Base-by-base conservation (phyloP, 2,113 vertebrate species). In the Istiophorus platypterus region DNA sequence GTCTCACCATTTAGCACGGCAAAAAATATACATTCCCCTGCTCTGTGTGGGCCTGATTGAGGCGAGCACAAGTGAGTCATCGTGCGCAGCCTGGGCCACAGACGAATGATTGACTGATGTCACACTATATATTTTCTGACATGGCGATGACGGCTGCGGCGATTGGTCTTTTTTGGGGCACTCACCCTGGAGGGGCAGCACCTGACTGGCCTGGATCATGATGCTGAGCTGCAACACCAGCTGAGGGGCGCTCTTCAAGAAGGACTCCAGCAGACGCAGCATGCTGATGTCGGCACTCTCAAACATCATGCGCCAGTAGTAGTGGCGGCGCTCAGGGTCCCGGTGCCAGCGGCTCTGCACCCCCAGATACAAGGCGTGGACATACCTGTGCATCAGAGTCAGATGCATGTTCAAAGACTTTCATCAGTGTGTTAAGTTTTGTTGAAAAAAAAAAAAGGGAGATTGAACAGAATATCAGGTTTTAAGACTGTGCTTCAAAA, bases 231-330 rank as follows among this genome's bases (percentile, higher is more conserved):
- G 98, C 94, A 99, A 95, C 66, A 99, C 98, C 0, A 99, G 97
- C 94, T 99, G 98, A n/a, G 98, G 98, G 3, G 98, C 98, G 17
- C 97, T 99, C 95, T 99, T 99, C 89, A 99, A 95, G 92, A 99
- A 99, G 88, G 97, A 97, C 95, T 99, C 98, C 66, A 99, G 96
- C 66, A 99, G 96, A 13, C 98, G 95, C 88, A 99, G 94, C 97
- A 99, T 99, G 95, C 96, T 98, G 96, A 99, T 97, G 54, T 99
- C 98, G 0, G 98, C 98, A 13, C 96, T 98, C 93, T 97, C 97
- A 0, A 99, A 99, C 97, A 99, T 97, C 97, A 97, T 97, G 76
- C 96, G 91, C 97, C 98, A 98, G 95, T 98, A 98, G 94, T 96
- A 98, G 94, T 98, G 98, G 22, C 96, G 96, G 47, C 95, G 95